phyloP scores from a whole-genome alignment of 1,140 invertebrate genomes.

The Anoplophora glabripennis region DNA sequence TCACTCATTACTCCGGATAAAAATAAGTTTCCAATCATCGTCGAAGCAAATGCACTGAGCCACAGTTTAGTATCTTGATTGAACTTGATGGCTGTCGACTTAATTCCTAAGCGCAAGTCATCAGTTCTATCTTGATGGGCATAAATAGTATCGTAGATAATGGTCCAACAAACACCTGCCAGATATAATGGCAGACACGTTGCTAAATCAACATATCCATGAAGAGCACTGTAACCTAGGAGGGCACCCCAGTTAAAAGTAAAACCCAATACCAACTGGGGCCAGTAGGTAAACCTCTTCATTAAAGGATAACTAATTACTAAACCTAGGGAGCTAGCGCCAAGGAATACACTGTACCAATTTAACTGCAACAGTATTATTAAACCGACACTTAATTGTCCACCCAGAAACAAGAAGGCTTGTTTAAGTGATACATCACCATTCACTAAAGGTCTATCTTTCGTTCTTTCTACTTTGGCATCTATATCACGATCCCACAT shows the following conservation, averaged over 20 bases:
- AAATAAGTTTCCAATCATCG: conserved; percentile 67
- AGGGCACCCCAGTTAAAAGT: conserved; percentile 98
- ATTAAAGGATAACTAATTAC: conserved; percentile 91
- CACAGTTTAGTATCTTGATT: conserved; percentile 80
- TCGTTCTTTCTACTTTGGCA: conserved; percentile 81
- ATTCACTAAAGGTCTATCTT: conserved; percentile 77
- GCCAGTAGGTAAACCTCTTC: conserved; percentile 94
- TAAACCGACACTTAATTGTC: conserved; percentile 78
- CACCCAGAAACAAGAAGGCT: conserved; percentile 77
- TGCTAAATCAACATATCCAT: conserved; percentile 63
- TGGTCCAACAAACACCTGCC: conserved; percentile 90
- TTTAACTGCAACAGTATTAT: conserved; percentile 87
- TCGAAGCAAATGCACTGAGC: conserved; percentile 68
- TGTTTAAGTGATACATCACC: conserved; percentile 70
- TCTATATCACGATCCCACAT: conserved; percentile 98
- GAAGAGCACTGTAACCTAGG: conserved; percentile 86
- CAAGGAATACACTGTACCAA: conserved; percentile 81
- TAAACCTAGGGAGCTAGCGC: conserved; percentile 77
- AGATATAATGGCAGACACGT: conserved; percentile 84
- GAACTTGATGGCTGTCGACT: conserved; percentile 92
- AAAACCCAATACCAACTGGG: conserved; percentile 88
- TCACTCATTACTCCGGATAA: conserved; percentile 63
- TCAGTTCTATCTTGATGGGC: conserved; percentile 91
- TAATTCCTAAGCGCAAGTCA: conserved; percentile 84
- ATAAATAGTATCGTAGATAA: conserved; percentile 98